A percentile compares a stretch with the other conserved stretches of the same genome.
Conservation (phyloP, 2,888 invertebrate species). For the Amphipoea lucens region DNA sequence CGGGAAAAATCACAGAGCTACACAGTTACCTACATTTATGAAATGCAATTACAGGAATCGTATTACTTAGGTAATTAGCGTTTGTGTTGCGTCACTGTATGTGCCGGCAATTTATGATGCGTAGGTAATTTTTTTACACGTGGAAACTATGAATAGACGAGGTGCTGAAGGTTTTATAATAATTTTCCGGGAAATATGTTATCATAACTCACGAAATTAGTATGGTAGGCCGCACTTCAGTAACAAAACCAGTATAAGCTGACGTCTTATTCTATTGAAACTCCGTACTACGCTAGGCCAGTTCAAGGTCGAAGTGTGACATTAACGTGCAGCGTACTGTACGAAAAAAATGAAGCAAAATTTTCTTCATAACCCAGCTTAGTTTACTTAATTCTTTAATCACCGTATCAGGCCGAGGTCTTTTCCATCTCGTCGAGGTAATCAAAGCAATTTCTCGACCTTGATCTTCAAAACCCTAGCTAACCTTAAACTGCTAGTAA, state of each 20-base stretch:
- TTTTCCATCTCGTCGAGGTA: conserved; percentile 39
- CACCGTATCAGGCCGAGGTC: conserved; percentile 31
- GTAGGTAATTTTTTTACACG: conserved; percentile 10
- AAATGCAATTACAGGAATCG: conserved; percentile 52
- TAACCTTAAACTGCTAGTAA: conserved; percentile 60
- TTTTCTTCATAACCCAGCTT: neutral
- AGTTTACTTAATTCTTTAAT: conserved; percentile 34
- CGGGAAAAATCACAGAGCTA: conserved; percentile 45
- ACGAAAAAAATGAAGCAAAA: neutral
- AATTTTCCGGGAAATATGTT: conserved; percentile 5
- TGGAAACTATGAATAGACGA: neutral
- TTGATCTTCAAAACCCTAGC: conserved; percentile 62
- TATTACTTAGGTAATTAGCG: conserved; percentile 53
- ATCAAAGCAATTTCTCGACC: conserved; percentile 54
- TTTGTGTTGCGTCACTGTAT: conserved; percentile 40
- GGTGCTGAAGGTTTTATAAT: conserved; percentile 15
- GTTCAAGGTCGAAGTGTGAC: neutral
- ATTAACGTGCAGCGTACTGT: neutral
- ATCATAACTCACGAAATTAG: neutral
- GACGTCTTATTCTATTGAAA: neutral
- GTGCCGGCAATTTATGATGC: conserved; percentile 28
- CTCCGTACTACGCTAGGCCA: neutral
- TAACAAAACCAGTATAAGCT: too few relatives aligned
- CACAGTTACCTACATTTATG: conserved; percentile 46
- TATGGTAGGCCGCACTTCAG: neutral